Evolutionary conservation across 1,140 invertebrate species (phyloP).

Genomic region (Diorhabda elongata): DNA sequence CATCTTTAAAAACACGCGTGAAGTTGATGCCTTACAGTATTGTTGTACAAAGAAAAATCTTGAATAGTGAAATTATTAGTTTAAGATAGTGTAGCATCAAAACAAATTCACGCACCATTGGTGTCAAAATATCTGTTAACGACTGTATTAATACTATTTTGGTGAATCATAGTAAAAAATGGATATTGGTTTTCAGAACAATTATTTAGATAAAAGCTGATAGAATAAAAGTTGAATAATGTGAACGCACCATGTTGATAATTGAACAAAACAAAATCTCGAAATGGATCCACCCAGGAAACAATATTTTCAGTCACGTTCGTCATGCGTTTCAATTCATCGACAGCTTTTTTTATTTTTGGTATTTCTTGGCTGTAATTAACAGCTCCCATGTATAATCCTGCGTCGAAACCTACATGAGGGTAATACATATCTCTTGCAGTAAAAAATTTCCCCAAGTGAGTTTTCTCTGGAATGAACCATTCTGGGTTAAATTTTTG

Average conservation of each 20-base stretch:
- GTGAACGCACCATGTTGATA: conserved; percentile 42
- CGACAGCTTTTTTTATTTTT: conserved; percentile 56
- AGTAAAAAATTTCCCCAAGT: conserved; percentile 62
- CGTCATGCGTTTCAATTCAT: conserved; percentile 52
- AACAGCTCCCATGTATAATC: conserved; percentile 63
- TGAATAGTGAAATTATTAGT: too few relatives aligned
- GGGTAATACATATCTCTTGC: conserved; percentile 58
- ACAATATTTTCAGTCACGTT: conserved; percentile 55
- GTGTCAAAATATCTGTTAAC: too few relatives aligned
- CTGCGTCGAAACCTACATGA: conserved; percentile 59
- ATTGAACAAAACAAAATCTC: conserved; percentile 52
- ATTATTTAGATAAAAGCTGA: too few relatives aligned
- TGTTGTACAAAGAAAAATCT: too few relatives aligned
- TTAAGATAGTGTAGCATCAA: too few relatives aligned
- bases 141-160: too few relatives aligned
- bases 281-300: conserved; percentile 61
- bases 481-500: conserved; percentile 75
- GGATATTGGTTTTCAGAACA: too few relatives aligned
- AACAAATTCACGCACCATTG: too few relatives aligned
- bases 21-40: too few relatives aligned
- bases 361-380: conserved; percentile 62
- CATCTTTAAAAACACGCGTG: too few relatives aligned
- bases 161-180: too few relatives aligned
- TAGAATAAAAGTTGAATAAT: not conserved
- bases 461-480: conserved; percentile 69